Conservation (phyloP, 1,140 invertebrate species). For the Leptoteleia sp. region DNA sequence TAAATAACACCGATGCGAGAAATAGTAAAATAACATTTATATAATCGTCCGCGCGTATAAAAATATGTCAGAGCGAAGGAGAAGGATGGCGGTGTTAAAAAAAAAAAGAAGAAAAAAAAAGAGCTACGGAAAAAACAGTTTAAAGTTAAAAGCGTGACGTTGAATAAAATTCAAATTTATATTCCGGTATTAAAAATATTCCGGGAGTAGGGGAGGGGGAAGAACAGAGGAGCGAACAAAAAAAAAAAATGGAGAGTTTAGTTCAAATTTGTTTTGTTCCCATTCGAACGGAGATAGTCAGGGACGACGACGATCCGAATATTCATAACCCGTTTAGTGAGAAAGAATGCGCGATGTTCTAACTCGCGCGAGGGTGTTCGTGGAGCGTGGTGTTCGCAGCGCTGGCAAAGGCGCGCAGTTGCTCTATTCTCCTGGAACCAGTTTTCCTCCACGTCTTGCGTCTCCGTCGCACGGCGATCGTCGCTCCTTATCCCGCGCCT, state of each 20-base stretch:
- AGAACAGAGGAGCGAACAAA: too few species aligned
- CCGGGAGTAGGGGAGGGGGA: too few species aligned
- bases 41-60: conserved; percentile 32
- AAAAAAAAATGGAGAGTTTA: too few species aligned
- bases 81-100: neutral
- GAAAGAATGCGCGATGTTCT: conserved; percentile 64
- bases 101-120: conserved; percentile 3
- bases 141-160: neutral
- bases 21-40: conserved; percentile 48
- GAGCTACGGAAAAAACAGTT: neutral
- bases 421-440: conserved; percentile 81
- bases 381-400: conserved; percentile 66
- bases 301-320: conserved; percentile 55
- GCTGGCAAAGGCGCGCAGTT: conserved; percentile 72
- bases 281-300: conserved; percentile 21
- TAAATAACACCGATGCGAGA: conserved; percentile 37
- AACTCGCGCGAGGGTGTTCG: conserved; percentile 73
- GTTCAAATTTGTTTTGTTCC: conserved; percentile 2
- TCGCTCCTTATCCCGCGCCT: conserved; percentile 38
- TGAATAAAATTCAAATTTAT: conserved; percentile 17
- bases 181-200: conserved; percentile 1
- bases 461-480: conserved; percentile 19
- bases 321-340: conserved; percentile 65
- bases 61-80: conserved; percentile 7
- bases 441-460: conserved; percentile 74